These are phyloP conservation scores for Drosophila bipectinata DNA, from an alignment of 1,140 invertebrate genomes.

Conservation along the genomic window DNA sequence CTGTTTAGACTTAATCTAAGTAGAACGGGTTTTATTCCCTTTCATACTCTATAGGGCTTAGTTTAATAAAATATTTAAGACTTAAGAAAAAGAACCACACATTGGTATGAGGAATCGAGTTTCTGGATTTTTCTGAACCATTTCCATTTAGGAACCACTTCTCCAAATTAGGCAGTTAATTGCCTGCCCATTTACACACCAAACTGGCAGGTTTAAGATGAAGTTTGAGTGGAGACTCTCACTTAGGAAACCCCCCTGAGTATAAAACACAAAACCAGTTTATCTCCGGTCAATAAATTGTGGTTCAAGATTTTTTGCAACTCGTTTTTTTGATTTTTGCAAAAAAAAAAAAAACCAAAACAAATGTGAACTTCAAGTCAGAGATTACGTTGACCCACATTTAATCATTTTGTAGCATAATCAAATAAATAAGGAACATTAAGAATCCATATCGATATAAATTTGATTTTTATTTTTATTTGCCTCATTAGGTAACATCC, in stretches of 20 bases:
- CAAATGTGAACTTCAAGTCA: slow-evolving; percentile 29
- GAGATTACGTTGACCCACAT: slow-evolving; percentile 58
- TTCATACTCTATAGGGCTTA: too few species aligned
- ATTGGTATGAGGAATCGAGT: not conserved
- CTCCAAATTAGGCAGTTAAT: slow-evolving; percentile 3
- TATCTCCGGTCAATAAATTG: slow-evolving; percentile 38
- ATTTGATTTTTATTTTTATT: slow-evolving; percentile 1
- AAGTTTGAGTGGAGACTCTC: slow-evolving; percentile 19
- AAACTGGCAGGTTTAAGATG: slow-evolving; percentile 24
- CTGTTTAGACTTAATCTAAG: not conserved
- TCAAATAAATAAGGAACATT: slow-evolving; percentile 14
- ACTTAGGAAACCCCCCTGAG: slow-evolving; percentile 31
- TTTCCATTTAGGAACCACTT: not conserved
- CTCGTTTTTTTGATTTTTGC: slow-evolving; percentile 32
- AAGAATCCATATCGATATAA: slow-evolving; percentile 16
- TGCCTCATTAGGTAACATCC: slow-evolving; percentile 29
- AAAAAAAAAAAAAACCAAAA: slow-evolving; percentile 13
- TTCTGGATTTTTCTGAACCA: not conserved
- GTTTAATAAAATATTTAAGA: too few species aligned
- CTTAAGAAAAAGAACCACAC: too few species aligned
- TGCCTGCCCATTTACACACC: slow-evolving; percentile 2
- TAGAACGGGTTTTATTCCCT: not conserved
- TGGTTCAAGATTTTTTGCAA: slow-evolving; percentile 36
- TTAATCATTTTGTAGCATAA: slow-evolving; percentile 24
- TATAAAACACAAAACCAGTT: slow-evolving; percentile 50